Conservation (phyloP, 2,888 invertebrate species). For the Julus scandinavius region DNA sequence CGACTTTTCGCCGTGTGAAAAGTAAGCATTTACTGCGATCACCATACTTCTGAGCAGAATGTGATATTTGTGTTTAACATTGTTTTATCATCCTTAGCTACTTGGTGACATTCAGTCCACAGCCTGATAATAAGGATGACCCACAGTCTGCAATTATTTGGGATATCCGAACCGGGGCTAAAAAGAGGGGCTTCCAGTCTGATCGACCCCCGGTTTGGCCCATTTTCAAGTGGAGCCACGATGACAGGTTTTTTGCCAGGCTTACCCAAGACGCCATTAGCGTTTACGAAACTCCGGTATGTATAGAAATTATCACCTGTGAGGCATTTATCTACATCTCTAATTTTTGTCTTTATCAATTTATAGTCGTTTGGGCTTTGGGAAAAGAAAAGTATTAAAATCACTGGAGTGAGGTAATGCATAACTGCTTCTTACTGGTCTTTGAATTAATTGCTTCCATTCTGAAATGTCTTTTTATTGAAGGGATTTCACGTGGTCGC, state of each 20-base stretch:
- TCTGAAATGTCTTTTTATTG: not conserved
- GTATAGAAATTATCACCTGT: slow-evolving; percentile 61
- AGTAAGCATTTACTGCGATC: slow-evolving; percentile 66
- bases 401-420: slow-evolving; percentile 66
- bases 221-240: slow-evolving; percentile 96
- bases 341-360: slow-evolving; percentile 58
- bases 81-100: slow-evolving; percentile 70
- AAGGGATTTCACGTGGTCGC: slow-evolving; percentile 97
- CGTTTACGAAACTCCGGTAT: slow-evolving; percentile 92
- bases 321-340: not conserved
- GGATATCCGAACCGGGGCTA: slow-evolving; percentile 94
- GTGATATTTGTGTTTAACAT: not conserved
- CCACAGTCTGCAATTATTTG: slow-evolving; percentile 87
- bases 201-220: slow-evolving; percentile 86
- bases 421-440: not conserved
- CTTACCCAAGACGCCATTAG: slow-evolving; percentile 84
- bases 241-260: slow-evolving; percentile 93
- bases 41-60: not conserved
- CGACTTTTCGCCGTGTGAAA: slow-evolving; percentile 98
- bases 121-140: slow-evolving; percentile 75
- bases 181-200: slow-evolving; percentile 89
- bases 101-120: slow-evolving; percentile 92
- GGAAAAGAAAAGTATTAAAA: slow-evolving; percentile 93
- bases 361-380: slow-evolving; percentile 85
- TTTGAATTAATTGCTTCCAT: not conserved